A percentile compares a stretch with the other conserved stretches of the same genome.
Conservation (phyloP, 2,797 vertebrate genomes). For the Pelochelys cantorii region DNA sequence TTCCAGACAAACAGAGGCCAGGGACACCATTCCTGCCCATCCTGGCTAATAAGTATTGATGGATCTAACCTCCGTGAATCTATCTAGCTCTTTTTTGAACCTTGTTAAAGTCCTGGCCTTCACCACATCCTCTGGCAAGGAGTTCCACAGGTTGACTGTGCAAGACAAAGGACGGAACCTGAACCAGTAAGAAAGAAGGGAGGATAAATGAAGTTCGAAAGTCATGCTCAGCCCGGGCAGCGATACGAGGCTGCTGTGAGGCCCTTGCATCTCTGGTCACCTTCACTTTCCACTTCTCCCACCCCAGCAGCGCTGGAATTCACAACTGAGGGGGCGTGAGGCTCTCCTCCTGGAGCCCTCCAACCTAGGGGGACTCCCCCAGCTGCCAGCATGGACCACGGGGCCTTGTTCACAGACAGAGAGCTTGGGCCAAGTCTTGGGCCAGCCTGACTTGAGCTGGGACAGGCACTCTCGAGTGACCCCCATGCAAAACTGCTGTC, state of each 20-base stretch:
- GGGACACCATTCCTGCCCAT: no score
- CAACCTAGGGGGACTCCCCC: fast-evolving
- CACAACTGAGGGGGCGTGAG: not conserved
- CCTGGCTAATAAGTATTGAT: no score
- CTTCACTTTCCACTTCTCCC: not conserved
- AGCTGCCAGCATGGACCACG: not conserved
- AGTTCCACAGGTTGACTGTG: no score
- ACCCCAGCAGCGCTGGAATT: not conserved
- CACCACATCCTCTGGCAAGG: no score
- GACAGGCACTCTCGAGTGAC: not conserved
- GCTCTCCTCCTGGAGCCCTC: not conserved
- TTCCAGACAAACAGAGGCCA: no score
- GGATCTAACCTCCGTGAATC: no score
- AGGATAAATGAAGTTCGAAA: no score
- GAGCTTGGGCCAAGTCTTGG: not conserved
- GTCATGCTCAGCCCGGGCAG: not conserved
- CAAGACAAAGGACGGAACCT: not conserved
- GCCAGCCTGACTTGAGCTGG: not conserved
- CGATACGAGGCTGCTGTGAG: not conserved
- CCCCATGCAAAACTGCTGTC: not conserved
- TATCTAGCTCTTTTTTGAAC: no score
- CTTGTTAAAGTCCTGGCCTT: no score
- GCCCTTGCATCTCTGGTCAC: not conserved
- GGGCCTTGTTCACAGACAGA: not conserved
- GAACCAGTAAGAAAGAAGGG: not conserved